A percentile compares a stretch with the other conserved stretches of the same genome.
phyloP scores from a whole-genome alignment of 1,140 invertebrate species.

The Cherax quadricarinatus region DNA sequence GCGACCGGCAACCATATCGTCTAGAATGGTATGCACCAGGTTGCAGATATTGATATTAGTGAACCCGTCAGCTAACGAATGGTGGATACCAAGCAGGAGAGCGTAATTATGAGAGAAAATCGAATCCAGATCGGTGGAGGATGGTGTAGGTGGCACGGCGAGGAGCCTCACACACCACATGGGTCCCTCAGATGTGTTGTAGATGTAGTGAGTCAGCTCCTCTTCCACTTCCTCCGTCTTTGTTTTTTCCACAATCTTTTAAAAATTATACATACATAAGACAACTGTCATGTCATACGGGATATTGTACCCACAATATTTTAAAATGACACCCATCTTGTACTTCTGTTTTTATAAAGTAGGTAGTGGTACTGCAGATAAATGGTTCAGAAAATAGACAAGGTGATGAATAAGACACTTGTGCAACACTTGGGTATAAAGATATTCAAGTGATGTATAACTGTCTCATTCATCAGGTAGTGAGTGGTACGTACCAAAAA shows the following conservation, averaged over 20 bases:
- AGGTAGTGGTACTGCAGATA: too few species aligned
- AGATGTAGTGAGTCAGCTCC: not conserved
- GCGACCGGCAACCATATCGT: conserved; percentile 30
- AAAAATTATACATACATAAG: not conserved
- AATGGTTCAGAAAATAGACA: too few species aligned
- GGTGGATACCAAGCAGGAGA: conserved; percentile 43
- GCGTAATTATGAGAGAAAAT: not conserved
- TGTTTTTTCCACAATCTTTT: not conserved
- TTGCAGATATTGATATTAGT: conserved; percentile 42
- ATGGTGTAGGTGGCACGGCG: not conserved
- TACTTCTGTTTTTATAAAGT: not conserved
- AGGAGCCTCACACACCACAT: conserved; percentile 42
- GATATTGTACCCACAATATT: not conserved
- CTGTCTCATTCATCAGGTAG: too few species aligned
- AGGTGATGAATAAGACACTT: too few species aligned
- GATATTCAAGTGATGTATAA: too few species aligned
- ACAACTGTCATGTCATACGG: not conserved
- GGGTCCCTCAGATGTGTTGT: conserved; percentile 40
- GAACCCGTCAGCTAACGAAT: conserved; percentile 31
- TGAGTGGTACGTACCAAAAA: too few species aligned
- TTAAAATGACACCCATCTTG: not conserved
- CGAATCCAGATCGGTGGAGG: not conserved
- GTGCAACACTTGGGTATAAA: too few species aligned
- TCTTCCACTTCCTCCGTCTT: not conserved
- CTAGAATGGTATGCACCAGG: conserved; percentile 30